Conservation (phyloP, 2,888 invertebrate species). For the Cheilosia variabilis region DNA sequence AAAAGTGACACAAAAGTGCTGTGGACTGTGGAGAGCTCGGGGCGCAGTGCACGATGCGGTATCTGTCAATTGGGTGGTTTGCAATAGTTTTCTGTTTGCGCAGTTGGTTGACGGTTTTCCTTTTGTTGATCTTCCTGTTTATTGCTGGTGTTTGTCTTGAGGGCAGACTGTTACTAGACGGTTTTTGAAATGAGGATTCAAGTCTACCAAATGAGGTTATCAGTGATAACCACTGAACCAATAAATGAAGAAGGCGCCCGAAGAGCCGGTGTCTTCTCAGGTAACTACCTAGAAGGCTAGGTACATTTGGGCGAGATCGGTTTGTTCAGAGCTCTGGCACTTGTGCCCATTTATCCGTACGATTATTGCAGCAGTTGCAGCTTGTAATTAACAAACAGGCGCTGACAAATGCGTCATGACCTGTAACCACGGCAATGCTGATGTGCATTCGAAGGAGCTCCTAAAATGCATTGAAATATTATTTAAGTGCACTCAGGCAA, state of each 20-base stretch:
- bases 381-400: too few species aligned
- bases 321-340: too few species aligned
- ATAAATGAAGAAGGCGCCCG: constrained; percentile 7
- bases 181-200: constrained; percentile 41
- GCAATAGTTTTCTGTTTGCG: constrained; percentile 36
- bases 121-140: constrained; percentile 9
- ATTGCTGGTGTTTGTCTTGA: constrained; percentile 29
- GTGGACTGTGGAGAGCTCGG: constrained; percentile 4
- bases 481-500: too few species aligned
- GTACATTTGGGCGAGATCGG: too few species aligned
- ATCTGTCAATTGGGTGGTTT: constrained; percentile 27
- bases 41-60: constrained; percentile 4
- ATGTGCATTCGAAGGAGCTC: too few species aligned
- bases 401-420: too few species aligned
- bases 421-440: too few species aligned
- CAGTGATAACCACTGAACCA: constrained; percentile 6
- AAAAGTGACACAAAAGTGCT: constrained; percentile 58
- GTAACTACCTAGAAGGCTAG: too few species aligned
- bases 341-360: too few species aligned
- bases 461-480: too few species aligned
- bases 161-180: constrained; percentile 43
- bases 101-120: constrained; percentile 23
- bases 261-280: too few species aligned
- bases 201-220: constrained; percentile 54
- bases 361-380: too few species aligned